Evolutionary conservation across 2,113 vertebrate genomes (phyloP), one percentile per base, ranked within the genome.

Genomic region (Noctilio leporinus): DNA sequence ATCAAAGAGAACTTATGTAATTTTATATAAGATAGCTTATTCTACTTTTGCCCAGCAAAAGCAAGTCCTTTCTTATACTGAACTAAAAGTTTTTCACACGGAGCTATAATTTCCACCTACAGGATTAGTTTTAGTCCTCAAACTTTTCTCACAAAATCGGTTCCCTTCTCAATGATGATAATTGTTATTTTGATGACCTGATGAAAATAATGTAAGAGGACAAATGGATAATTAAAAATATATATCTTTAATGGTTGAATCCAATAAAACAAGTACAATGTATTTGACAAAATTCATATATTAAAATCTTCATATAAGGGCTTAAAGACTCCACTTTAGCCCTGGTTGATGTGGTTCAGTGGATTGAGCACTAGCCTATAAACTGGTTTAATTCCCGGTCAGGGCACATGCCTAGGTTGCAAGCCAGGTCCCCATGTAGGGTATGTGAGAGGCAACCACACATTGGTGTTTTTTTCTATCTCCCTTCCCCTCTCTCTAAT

Each of bases 181-280:
- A 69, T 14, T n/a, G 28, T 87, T 40, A 72, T 17, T 91, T 47
- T 89, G 86, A 88, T 20, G 92, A 22, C 3, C 26, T 24, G 49
- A 88, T 33, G 55, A 88, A 96, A 95, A 62, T 57, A 92, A 51
- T 57, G 70, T 28, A 73, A 89, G 19, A 69, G 78, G 49, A 16
- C 40, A 95, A 95, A 67, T 15, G 28, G 10, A 40, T 72, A 64
- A 75, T 17, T 89, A 89, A 93, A 93, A 89, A 77, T 77, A 95
- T 10, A 38, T 70, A 85, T 16, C 45, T 95, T 16, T 80, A 76
- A 72, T 59, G 22, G 24, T 20, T 75, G 17, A 85, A 57, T 38
- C 35, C 17, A 80, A 33, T 80, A 78, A 77, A 70, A 93, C 59
- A 88, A 73, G 8, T 10, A 69, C 7, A 65, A 69, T 67, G 9